These are phyloP conservation scores for Nomada fabriciana DNA, from an alignment of 2,888 invertebrate species.

Conservation along the genomic window DNA sequence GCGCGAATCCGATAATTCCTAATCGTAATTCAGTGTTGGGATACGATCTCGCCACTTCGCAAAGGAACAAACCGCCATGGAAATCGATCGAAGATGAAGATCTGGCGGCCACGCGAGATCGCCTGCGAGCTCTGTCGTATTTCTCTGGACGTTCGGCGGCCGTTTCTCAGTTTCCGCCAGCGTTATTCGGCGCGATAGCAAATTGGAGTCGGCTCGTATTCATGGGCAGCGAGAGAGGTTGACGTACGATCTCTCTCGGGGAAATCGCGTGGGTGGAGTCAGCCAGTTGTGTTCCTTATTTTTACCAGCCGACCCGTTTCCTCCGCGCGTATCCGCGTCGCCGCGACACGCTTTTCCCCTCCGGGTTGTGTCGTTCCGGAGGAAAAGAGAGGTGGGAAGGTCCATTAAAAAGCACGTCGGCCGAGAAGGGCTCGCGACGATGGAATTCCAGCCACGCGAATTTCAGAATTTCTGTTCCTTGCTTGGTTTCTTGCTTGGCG, in stretches of 20 bases:
- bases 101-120: conserved; percentile 21
- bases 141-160: conserved; percentile 28
- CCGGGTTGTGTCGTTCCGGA: not conserved
- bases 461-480: conserved; percentile 21
- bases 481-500: not conserved
- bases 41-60: conserved; percentile 1
- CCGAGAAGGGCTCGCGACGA: not conserved
- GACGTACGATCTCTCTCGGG: conserved; percentile 64
- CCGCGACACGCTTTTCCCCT: conserved; percentile 20
- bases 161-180: conserved; percentile 48
- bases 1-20: conserved; percentile 7
- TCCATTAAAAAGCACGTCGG: conserved; percentile 14
- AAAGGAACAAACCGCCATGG: not conserved
- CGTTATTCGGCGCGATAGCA: conserved; percentile 65
- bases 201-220: conserved; percentile 64
- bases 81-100: conserved; percentile 33
- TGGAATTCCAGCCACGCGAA: conserved; percentile 22
- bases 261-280: conserved; percentile 64
- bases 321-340: conserved; percentile 9
- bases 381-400: not conserved
- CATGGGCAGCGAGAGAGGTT: conserved; percentile 49
- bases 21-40: conserved; percentile 22
- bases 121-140: conserved; percentile 13
- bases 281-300: conserved; percentile 65
- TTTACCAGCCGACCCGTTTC: conserved; percentile 54